These are phyloP conservation scores for Plebejus melissa DNA, from an alignment of 2,888 invertebrate genomes.

Conservation along the genomic window DNA sequence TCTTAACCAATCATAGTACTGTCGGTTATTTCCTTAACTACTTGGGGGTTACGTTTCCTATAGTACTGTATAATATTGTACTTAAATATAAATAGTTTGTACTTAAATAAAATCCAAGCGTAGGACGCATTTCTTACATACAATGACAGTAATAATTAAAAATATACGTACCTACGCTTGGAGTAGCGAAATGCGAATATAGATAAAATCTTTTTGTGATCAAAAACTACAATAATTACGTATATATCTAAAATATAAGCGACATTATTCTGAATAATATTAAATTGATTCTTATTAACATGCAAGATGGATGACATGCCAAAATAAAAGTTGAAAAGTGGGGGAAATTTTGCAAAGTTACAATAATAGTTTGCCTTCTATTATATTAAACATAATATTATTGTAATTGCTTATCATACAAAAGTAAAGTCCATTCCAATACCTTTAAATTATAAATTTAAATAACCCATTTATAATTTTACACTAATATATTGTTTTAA, in stretches of 20 bases:
- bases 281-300: neutral
- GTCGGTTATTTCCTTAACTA: neutral
- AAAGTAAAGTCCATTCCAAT: neutral
- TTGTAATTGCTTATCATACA: neutral
- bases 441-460: neutral
- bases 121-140: neutral
- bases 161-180: neutral
- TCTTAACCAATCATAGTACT: slow-evolving; percentile 13
- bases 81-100: neutral
- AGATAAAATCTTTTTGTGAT: neutral
- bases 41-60: neutral
- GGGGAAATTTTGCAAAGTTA: neutral
- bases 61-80: slow-evolving; percentile 3
- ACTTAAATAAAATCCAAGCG: slow-evolving; percentile 6
- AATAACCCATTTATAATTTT: neutral
- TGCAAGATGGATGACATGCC: slow-evolving; percentile 27
- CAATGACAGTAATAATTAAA: neutral
- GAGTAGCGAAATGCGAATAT: neutral
- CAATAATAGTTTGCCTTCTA: slow-evolving; percentile 6
- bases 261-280: neutral
- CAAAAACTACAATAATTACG: slow-evolving; percentile 12
- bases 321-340: slow-evolving; percentile 20
- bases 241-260: neutral
- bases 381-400: neutral
- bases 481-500: neutral